phyloP scores from a whole-genome alignment of 2,797 vertebrate genomes.

The Falco concolor region DNA sequence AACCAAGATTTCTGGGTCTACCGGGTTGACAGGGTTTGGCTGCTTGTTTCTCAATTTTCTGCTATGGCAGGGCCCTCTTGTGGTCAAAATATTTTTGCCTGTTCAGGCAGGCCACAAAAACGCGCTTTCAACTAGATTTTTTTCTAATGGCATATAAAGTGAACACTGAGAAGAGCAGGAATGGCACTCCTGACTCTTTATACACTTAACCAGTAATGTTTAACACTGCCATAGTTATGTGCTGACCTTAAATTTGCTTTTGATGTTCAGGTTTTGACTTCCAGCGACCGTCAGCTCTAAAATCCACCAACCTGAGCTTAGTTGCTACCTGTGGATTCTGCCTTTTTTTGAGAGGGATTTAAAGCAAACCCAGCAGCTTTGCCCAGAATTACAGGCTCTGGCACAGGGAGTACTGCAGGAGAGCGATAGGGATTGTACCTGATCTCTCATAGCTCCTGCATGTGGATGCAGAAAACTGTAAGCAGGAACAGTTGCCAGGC shows the following conservation, averaged over 20 bases:
- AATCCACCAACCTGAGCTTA: neutral
- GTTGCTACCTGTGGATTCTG: neutral
- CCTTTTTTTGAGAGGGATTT: neutral
- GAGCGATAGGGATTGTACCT: neutral
- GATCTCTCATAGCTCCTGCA: neutral
- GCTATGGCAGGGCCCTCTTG: slow-evolving; percentile 56
- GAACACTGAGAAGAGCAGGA: neutral
- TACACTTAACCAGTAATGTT: neutral
- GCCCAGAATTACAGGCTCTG: neutral
- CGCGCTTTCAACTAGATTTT: neutral
- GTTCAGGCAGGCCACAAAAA: neutral
- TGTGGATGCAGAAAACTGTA: neutral
- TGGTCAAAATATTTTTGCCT: neutral
- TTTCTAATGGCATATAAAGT: neutral
- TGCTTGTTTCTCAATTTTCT: neutral
- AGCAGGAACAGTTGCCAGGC: neutral
- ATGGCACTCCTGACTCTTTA: neutral
- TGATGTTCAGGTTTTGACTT: neutral
- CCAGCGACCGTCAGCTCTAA: neutral
- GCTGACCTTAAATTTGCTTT: neutral
- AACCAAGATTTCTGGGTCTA: neutral
- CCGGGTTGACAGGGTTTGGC: neutral
- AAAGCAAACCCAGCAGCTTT: neutral
- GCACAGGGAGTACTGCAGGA: neutral
- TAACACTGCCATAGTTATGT: neutral